Conservation (phyloP, 2,888 invertebrate genomes). For the Achlya flavicornis region DNA sequence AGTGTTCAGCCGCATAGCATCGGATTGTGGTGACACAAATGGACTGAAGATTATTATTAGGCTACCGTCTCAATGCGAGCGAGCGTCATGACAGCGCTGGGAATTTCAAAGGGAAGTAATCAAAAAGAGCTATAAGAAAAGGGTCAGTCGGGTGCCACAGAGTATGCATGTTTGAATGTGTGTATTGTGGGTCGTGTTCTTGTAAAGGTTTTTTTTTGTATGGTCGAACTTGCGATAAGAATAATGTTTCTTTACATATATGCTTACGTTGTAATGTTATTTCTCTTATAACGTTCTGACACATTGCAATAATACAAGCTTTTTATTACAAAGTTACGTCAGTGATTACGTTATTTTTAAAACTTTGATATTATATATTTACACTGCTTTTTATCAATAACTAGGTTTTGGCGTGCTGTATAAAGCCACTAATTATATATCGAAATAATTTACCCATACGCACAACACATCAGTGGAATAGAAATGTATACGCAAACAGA, state of each 20-base stretch:
- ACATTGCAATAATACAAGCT: too few relatives aligned
- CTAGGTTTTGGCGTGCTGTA: too few relatives aligned
- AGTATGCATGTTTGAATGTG: constrained; percentile 2
- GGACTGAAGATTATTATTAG: constrained; percentile 52
- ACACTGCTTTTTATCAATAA: too few relatives aligned
- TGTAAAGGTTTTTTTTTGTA: constrained; percentile 5
- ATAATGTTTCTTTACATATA: not conserved
- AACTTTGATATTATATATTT: too few relatives aligned
- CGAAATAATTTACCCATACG: too few relatives aligned
- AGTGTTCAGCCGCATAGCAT: constrained; percentile 29
- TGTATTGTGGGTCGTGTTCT: constrained; percentile 7
- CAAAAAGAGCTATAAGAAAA: constrained; percentile 11
- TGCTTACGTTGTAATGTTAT: too few relatives aligned
- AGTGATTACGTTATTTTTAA: too few relatives aligned
- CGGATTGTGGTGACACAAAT: constrained; percentile 44
- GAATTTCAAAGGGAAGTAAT: not conserved
- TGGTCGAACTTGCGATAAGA: not conserved
- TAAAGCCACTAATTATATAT: too few relatives aligned
- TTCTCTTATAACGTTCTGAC: too few relatives aligned
- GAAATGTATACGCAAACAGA: too few relatives aligned
- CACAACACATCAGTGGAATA: too few relatives aligned
- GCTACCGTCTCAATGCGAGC: constrained; percentile 27
- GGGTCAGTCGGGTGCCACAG: constrained; percentile 5
- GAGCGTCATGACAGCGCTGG: not conserved
- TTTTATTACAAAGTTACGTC: too few relatives aligned